phyloP scores from a whole-genome alignment of 2,113 vertebrate genomes.

The Microcebus lehilahytsara region DNA sequence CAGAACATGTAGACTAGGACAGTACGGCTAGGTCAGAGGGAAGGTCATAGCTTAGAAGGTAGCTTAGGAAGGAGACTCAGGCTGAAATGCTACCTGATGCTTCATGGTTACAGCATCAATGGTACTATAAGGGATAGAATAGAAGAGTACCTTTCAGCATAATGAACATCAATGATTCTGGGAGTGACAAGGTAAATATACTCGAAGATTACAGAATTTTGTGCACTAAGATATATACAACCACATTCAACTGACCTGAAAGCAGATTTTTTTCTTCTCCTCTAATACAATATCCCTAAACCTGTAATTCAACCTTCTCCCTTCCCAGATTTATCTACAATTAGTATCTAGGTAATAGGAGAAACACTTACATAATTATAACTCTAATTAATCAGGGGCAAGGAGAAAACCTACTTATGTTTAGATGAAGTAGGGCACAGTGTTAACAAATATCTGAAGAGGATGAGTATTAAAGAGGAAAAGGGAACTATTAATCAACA shows the following conservation, averaged over 20 bases:
- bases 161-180: background rate
- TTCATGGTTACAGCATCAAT: background rate
- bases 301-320: background rate
- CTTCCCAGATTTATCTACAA: background rate
- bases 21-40: background rate
- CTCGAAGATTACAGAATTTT: background rate
- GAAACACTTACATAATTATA: constrained; percentile 10
- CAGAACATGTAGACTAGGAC: background rate
- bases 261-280: background rate
- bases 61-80: background rate
- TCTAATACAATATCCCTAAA: background rate
- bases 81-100: too few species aligned
- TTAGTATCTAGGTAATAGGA: background rate
- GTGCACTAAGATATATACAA: background rate
- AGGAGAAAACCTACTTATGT: background rate
- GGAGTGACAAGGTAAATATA: background rate
- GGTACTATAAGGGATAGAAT: background rate
- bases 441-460: constrained; percentile 39
- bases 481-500: background rate
- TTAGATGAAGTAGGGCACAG: background rate
- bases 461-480: background rate
- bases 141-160: background rate
- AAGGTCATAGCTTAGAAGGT: background rate
- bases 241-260: background rate
- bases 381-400: background rate